Percentiles rank a stretch among this genome's conserved stretches.
phyloP scores from a whole-genome alignment of 2,888 invertebrate species.

The Belgica antarctica region DNA sequence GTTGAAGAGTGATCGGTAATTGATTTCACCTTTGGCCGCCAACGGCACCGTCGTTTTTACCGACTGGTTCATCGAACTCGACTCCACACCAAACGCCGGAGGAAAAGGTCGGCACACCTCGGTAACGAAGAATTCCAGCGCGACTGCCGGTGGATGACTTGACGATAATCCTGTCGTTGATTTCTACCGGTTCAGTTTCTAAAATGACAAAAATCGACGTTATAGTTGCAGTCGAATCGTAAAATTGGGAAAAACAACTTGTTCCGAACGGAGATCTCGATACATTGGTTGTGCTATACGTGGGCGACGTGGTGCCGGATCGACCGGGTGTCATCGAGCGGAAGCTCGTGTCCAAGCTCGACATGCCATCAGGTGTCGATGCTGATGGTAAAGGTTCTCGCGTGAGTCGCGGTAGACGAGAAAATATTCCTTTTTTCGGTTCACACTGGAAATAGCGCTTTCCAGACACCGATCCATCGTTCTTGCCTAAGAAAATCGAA shows the following conservation, averaged over 20 bases:
- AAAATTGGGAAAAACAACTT: conserved; percentile 37
- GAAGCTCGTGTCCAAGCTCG: conserved; percentile 44
- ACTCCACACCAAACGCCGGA: conserved; percentile 94
- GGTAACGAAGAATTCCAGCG: conserved; percentile 78
- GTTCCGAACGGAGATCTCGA: conserved; percentile 47
- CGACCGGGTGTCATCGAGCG: conserved; percentile 51
- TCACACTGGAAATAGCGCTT: conserved; percentile 92
- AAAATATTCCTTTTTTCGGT: conserved; percentile 90
- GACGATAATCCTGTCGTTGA: conserved; percentile 91
- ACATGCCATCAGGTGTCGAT: conserved; percentile 55
- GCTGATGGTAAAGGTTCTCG: conserved; percentile 65
- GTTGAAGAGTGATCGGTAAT: background rate
- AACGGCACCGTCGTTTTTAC: conserved; percentile 95
- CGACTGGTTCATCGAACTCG: conserved; percentile 87
- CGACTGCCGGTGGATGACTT: conserved; percentile 84
- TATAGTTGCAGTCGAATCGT: background rate
- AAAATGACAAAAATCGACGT: conserved; percentile 46
- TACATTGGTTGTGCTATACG: conserved; percentile 51
- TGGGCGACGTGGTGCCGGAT: conserved; percentile 53
- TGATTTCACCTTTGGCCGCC: conserved; percentile 75
- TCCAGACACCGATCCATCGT: conserved; percentile 93
- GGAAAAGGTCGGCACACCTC: conserved; percentile 88
- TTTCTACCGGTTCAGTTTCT: conserved; percentile 62
- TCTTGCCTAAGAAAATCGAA: conserved; percentile 94
- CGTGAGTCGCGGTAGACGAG: conserved; percentile 80